Evolutionary conservation across 2,797 vertebrate species (phyloP).

Genomic region (Sebastes nivosus): DNA sequence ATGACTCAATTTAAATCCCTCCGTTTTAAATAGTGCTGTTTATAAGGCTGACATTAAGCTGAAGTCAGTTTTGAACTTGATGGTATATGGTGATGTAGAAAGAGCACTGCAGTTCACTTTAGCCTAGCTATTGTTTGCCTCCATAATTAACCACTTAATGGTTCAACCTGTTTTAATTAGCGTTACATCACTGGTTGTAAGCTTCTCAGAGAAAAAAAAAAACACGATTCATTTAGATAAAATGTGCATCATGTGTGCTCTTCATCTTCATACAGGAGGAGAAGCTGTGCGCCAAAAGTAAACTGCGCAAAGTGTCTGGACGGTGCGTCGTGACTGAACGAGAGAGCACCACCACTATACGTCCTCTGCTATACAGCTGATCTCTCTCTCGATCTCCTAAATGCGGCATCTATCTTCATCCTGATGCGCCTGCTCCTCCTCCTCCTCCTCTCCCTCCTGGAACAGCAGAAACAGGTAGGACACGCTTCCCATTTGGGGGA

Average conservation of each 20-base stretch:
- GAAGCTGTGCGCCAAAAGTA: slow-evolving; percentile 24
- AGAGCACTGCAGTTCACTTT: not conserved
- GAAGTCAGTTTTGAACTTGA: not conserved
- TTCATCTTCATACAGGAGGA: not conserved
- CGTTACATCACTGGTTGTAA: not conserved
- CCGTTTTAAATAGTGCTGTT: not conserved
- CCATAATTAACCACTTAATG: not conserved
- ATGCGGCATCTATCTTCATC: slow-evolving; percentile 50
- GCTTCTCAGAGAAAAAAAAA: not conserved
- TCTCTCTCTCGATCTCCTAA: slow-evolving; percentile 34
- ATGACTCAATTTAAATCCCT: not conserved
- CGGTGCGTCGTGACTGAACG: slow-evolving; percentile 48
- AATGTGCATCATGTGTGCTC: not conserved
- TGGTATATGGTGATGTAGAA: not conserved
- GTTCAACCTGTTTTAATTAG: not conserved
- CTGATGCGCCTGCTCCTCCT: slow-evolving; percentile 44
- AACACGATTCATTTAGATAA: not conserved
- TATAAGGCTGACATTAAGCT: not conserved
- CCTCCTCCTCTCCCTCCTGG: slow-evolving; percentile 38
- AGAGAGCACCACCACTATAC: not conserved
- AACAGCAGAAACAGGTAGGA: slow-evolving; percentile 68
- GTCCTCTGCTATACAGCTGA: slow-evolving; percentile 1
- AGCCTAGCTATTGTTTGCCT: not conserved
- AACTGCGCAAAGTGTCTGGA: not conserved
- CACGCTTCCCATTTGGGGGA: slow-evolving; percentile 9